Conservation (phyloP, 2,797 vertebrate genomes). For the Leptodactylus fallax region DNA sequence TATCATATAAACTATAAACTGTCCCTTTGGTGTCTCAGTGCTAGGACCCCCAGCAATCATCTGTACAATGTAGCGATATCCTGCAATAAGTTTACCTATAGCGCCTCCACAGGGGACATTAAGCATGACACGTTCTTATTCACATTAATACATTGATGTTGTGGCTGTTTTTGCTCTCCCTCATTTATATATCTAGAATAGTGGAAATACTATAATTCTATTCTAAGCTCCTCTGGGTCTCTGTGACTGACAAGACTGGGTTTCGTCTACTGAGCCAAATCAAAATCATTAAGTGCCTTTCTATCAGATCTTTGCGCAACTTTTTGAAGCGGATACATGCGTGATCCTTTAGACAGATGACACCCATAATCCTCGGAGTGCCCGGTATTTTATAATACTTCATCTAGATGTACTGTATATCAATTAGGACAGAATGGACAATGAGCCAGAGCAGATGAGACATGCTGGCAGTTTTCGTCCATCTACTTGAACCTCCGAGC, state of each 20-base stretch:
- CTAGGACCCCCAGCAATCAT: too few species aligned
- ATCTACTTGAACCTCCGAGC: conserved; percentile 14
- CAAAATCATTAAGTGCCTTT: not conserved
- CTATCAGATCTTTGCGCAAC: not conserved
- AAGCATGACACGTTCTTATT: too few species aligned
- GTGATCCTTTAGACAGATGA: not conserved
- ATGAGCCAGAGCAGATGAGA: not conserved
- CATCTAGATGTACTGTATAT: not conserved
- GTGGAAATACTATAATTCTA: not conserved
- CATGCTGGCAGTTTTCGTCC: conserved; percentile 11
- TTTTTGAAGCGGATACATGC: not conserved
- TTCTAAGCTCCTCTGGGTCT: not conserved
- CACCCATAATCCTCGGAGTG: not conserved
- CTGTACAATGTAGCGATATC: too few species aligned
- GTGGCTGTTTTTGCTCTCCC: too few species aligned
- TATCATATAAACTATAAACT: too few species aligned
- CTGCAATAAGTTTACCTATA: too few species aligned
- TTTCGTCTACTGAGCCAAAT: not conserved
- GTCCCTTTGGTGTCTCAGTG: too few species aligned
- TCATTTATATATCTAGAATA: not conserved
- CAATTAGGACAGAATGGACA: conserved; percentile 13
- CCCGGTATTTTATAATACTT: not conserved
- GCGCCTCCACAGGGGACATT: not conserved
- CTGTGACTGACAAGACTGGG: not conserved
- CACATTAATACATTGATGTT: not conserved